Evolutionary conservation across 2,113 vertebrate genomes (phyloP).

Genomic region (Raphicerus campestris): DNA sequence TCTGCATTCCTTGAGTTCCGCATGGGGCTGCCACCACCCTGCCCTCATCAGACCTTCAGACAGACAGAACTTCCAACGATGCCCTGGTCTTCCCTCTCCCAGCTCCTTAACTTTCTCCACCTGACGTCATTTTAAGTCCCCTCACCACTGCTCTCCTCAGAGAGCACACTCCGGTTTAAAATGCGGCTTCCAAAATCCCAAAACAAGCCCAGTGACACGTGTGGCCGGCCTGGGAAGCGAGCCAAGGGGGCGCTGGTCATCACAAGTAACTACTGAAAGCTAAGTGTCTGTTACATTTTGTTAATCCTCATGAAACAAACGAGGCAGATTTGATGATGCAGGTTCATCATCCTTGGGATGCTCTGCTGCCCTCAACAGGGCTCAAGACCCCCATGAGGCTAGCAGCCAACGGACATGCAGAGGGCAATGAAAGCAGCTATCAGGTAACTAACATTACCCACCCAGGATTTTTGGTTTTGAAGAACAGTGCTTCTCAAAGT

Average conservation of each 20-base stretch:
- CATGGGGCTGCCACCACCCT: background rate
- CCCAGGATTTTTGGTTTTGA: background rate
- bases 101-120: background rate
- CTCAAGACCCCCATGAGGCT: background rate
- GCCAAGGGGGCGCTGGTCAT: background rate
- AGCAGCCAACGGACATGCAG: background rate
- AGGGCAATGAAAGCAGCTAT: background rate
- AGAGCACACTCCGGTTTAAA: background rate
- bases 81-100: background rate
- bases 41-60: background rate
- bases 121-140: rapidly evolving
- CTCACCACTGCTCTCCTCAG: background rate
- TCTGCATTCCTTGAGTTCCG: background rate
- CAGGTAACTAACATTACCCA: background rate
- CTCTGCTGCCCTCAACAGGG: background rate
- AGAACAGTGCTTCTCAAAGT: background rate
- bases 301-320: background rate
- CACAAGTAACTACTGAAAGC: background rate
- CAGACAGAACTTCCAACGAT: background rate
- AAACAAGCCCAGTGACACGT: background rate
- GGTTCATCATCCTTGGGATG: background rate
- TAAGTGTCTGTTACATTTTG: no score
- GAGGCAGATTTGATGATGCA: background rate
- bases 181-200: background rate
- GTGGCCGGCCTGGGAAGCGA: background rate